Base-by-base conservation (phyloP, 23 tunicate genomes). In the Corella eumyota region DNA sequence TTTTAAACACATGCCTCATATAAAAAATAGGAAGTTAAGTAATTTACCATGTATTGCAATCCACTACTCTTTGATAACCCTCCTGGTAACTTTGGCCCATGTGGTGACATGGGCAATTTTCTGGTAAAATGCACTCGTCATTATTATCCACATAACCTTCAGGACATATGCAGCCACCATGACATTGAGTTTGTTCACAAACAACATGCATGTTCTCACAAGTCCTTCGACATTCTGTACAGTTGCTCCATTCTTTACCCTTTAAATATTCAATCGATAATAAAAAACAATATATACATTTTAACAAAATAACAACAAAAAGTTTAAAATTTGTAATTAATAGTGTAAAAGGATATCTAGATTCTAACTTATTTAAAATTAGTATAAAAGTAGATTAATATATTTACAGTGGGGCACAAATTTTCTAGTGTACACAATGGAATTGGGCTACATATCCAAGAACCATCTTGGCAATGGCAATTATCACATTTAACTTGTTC, bases 191-290 rank as follows among this genome's bases (percentile, higher is more conserved):
- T 57, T 54, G 73, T 49, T 68, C 81, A 54, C 94, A 84, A 33
- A 45, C 34, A n/a, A 76, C 62, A 28, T 84, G 62, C 79, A 62
- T 68, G 84, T 76, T 84, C 40, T 69, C 94, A 58, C 94, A 84
- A 3, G 94, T 75, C 34, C 57, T n/a, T 33, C 69, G 78, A 52
- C 94, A 84, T 50, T 84, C 72, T 6, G 68, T 76, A 29, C 94
- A 84, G 57, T 69, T 38, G 53, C 36, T 54, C 94, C 94, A 84
- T 34, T 4, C 59, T 34, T 63, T 52, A 34, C 94, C 83, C 81
- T 67, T 34, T 17, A 35, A 22, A 22, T 53, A 20, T 11, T 15
- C 48, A 40, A 15, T 40, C 59, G n/a, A 53, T 19, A 53, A 53
- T 20, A 13, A 53, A 53, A 53, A 53, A 53, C 23, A 13, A 22